Percentiles rank a stretch among this genome's conserved stretches.
Evolutionary conservation across 2,113 vertebrate genomes (phyloP).

Genomic region (Grammomys dolichurus): DNA sequence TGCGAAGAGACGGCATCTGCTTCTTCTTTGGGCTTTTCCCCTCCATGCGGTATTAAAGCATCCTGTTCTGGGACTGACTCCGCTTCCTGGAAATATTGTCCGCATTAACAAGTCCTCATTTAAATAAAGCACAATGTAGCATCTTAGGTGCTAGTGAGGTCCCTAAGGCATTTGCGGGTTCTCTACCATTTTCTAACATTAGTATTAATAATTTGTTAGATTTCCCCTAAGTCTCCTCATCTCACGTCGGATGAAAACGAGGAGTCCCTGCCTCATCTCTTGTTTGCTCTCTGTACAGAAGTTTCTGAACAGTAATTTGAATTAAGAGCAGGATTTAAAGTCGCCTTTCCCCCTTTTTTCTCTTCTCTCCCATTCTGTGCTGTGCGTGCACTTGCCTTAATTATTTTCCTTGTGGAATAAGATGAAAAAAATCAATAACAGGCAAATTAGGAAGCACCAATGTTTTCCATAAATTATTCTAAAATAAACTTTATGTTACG

Average conservation of each 20-base stretch:
- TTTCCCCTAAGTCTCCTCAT: not conserved
- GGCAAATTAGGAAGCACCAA: conserved; percentile 30
- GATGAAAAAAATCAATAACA: conserved; percentile 77
- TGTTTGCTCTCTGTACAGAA: not conserved
- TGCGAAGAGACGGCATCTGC: conserved; percentile 90
- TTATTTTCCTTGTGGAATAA: conserved; percentile 61
- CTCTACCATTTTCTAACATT: conserved; percentile 43
- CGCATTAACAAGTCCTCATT: conserved; percentile 58
- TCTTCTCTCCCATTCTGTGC: not conserved
- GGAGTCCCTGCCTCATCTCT: not conserved
- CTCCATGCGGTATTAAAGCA: conserved; percentile 83
- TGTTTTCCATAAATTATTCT: not conserved
- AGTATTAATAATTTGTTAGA: conserved; percentile 33
- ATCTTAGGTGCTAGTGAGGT: not conserved
- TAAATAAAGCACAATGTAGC: conserved; percentile 45
- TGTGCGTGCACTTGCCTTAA: not conserved
- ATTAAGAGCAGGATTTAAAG: not conserved
- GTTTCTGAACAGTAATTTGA: not conserved
- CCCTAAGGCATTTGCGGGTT: not conserved
- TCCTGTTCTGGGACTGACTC: conserved; percentile 75
- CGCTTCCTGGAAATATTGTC: conserved; percentile 75
- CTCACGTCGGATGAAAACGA: not conserved
- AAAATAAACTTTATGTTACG: not conserved
- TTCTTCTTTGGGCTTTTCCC: conserved; percentile 80
- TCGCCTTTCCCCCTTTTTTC: conserved; percentile 63